Conservation (phyloP, 2,113 vertebrate species). For the Anser brachyrhynchus region DNA sequence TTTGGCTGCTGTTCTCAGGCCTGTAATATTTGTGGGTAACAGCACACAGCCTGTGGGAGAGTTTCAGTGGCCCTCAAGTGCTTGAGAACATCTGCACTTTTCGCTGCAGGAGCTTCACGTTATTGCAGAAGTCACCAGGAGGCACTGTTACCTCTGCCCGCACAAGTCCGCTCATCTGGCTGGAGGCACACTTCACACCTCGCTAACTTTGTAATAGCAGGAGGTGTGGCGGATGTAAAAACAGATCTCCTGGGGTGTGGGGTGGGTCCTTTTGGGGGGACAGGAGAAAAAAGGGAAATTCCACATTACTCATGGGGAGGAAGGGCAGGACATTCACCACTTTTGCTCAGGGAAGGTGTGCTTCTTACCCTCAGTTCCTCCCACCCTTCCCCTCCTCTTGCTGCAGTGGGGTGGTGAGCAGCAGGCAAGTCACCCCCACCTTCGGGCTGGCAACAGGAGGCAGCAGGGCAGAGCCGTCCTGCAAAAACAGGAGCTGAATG, state of each 20-base stretch:
- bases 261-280: background rate
- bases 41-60: background rate
- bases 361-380: background rate
- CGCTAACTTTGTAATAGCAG: background rate
- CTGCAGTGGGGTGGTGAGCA: background rate
- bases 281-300: background rate
- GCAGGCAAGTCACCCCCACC: background rate
- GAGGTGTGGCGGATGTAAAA: background rate
- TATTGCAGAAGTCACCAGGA: background rate
- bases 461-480: background rate
- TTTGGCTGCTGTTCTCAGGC: background rate
- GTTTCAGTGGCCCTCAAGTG: background rate
- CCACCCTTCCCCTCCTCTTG: background rate
- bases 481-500: background rate
- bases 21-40: background rate
- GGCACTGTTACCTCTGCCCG: background rate
- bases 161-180: background rate
- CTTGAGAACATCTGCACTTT: accelerated
- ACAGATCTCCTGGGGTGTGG: background rate
- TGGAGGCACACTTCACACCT: accelerated
- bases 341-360: accelerated
- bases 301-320: background rate
- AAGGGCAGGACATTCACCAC: accelerated
- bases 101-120: background rate
- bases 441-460: background rate